Evolutionary conservation across 1,140 invertebrate genomes (phyloP).

Genomic region (Papilio dardanus): DNA sequence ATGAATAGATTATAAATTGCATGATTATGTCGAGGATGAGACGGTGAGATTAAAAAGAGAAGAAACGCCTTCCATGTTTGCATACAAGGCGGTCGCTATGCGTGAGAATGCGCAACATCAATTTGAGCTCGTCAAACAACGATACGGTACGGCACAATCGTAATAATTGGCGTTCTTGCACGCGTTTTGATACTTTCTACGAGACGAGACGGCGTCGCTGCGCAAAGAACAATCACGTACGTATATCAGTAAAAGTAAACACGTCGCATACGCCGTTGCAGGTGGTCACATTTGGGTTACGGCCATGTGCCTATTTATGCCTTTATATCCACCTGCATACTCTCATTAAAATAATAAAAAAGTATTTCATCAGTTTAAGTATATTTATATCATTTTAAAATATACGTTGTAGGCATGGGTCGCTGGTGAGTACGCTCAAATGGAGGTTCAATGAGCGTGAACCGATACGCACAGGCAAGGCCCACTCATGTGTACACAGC

Average conservation of each 20-base stretch:
- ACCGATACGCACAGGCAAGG: slow-evolving; percentile 62
- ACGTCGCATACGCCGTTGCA: slow-evolving; percentile 39
- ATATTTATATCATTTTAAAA: slow-evolving; percentile 50
- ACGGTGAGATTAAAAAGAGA: slow-evolving; percentile 1
- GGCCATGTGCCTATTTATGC: slow-evolving; percentile 34
- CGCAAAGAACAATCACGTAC: slow-evolving; percentile 72
- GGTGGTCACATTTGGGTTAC: slow-evolving; percentile 45
- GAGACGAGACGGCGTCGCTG: slow-evolving; percentile 47
- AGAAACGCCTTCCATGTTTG: background rate
- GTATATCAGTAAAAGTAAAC: slow-evolving; percentile 71
- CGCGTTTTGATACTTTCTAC: slow-evolving; percentile 66
- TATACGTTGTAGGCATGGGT: slow-evolving; percentile 48
- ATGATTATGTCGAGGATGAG: too few relatives aligned
- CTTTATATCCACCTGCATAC: slow-evolving; percentile 7
- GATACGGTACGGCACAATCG: slow-evolving; percentile 60
- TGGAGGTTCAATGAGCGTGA: slow-evolving; percentile 65
- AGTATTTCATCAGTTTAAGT: background rate
- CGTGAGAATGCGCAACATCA: slow-evolving; percentile 30
- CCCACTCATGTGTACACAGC: slow-evolving; percentile 58
- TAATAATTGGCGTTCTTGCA: slow-evolving; percentile 66
- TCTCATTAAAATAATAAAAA: slow-evolving; percentile 15
- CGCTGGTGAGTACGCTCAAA: slow-evolving; percentile 58
- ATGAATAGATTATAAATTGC: background rate
- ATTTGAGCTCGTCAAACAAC: slow-evolving; percentile 33
- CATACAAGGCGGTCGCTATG: slow-evolving; percentile 16